These are phyloP conservation scores for Myotis davidii DNA, from an alignment of 2,113 vertebrate species.

Conservation along the genomic window DNA sequence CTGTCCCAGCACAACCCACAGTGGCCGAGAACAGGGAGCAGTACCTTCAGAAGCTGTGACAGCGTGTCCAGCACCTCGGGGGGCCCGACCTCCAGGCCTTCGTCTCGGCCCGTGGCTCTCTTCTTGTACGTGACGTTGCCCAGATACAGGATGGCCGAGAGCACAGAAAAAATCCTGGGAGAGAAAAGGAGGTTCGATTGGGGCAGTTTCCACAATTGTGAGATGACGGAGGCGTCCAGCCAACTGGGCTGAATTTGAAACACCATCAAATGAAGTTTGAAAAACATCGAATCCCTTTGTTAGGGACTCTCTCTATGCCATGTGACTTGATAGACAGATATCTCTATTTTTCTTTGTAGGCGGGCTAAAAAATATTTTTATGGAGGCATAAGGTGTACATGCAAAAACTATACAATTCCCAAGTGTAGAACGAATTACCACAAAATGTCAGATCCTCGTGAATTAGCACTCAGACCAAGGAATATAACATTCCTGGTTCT, in stretches of 20 bases:
- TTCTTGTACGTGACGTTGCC: slow-evolving; percentile 95
- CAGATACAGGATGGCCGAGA: slow-evolving; percentile 97
- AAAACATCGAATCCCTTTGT: accelerated
- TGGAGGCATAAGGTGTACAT: not conserved
- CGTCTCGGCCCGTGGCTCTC: slow-evolving; percentile 94
- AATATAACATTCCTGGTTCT: not conserved
- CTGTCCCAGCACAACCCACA: too few relatives aligned
- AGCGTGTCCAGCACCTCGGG: slow-evolving; percentile 94
- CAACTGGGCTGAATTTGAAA: not conserved
- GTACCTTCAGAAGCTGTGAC: slow-evolving; percentile 95
- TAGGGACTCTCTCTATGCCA: too few relatives aligned
- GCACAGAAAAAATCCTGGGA: slow-evolving; percentile 95
- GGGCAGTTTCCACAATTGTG: accelerated
- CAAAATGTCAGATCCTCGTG: not conserved
- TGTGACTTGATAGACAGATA: not conserved
- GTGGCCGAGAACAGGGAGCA: not conserved
- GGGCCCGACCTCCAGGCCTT: slow-evolving; percentile 96
- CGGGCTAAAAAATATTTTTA: not conserved
- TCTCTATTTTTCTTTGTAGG: not conserved
- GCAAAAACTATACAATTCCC: not conserved
- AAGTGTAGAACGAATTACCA: not conserved
- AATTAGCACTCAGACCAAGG: not conserved
- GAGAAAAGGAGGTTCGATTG: slow-evolving; percentile 35
- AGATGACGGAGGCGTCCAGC: not conserved
- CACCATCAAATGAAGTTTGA: not conserved